Conservation (phyloP, 2,888 invertebrate genomes). For the Aphidius colemani region DNA sequence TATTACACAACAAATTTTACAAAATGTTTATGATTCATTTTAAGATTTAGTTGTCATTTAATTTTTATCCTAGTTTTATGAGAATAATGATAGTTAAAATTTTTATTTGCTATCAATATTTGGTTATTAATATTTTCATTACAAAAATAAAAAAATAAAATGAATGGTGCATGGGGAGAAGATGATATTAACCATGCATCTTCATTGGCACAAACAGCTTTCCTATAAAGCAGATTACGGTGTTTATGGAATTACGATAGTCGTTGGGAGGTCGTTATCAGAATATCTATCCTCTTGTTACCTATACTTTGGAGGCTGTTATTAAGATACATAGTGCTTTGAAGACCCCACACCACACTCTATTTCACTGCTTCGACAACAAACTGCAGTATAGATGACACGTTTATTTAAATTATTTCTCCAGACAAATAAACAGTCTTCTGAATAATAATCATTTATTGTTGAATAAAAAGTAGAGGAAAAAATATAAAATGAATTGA, state of each 20-base stretch:
- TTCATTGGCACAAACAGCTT: conserved; percentile 20
- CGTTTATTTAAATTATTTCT: too few relatives aligned
- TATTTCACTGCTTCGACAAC: too few relatives aligned
- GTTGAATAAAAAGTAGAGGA: not conserved
- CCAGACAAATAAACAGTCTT: not conserved
- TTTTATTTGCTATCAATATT: too few relatives aligned
- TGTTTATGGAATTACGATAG: conserved; percentile 20
- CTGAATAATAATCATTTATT: too few relatives aligned
- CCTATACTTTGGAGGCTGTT: conserved; percentile 4
- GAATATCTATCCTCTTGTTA: not conserved
- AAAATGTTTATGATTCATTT: too few relatives aligned
- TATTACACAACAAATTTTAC: not conserved
- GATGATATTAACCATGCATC: conserved; percentile 2
- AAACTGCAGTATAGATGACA: too few relatives aligned
- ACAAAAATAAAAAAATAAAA: conserved; percentile 6
- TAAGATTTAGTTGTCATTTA: too few relatives aligned
- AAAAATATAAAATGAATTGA: not conserved
- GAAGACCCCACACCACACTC: too few relatives aligned
- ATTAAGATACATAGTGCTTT: conserved; percentile 11
- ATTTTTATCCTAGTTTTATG: too few relatives aligned
- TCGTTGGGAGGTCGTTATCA: conserved; percentile 15
- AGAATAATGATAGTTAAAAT: too few relatives aligned
- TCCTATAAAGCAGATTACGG: conserved; percentile 18
- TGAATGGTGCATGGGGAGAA: not conserved
- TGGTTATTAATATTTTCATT: too few relatives aligned